Conservation (phyloP, 2,888 invertebrate species). For the Geophilus truncorum region DNA sequence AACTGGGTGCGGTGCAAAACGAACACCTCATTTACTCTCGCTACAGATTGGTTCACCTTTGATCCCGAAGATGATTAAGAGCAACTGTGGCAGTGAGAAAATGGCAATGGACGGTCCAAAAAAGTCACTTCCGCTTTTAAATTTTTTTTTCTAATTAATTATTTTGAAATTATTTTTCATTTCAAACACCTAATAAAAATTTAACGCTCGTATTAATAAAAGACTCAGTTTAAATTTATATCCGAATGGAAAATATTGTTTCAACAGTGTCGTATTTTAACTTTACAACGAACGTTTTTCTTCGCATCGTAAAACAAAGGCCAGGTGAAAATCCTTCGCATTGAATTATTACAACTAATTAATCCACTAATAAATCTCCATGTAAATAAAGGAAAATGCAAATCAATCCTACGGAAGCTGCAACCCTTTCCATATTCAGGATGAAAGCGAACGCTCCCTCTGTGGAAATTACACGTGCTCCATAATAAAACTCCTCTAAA, state of each 20-base stretch:
- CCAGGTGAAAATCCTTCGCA: not conserved
- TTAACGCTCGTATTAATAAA: not conserved
- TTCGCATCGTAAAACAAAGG: slow-evolving; percentile 21
- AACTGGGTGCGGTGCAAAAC: slow-evolving; percentile 17
- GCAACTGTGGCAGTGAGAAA: slow-evolving; percentile 25
- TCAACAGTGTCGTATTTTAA: not conserved
- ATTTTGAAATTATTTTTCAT: not conserved
- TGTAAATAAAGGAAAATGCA: slow-evolving; percentile 19
- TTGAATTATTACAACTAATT: slow-evolving; percentile 18
- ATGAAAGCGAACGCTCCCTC: not conserved
- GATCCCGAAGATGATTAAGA: not conserved
- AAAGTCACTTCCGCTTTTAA: not conserved
- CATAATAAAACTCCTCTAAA: slow-evolving; percentile 15
- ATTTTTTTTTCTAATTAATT: not conserved
- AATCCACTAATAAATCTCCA: slow-evolving; percentile 21
- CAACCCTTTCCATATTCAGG: slow-evolving; percentile 15
- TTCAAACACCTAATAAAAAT: not conserved
- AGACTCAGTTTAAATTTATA: slow-evolving; percentile 6
- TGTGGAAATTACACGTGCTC: not conserved
- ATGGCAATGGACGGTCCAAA: not conserved
- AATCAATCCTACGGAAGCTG: slow-evolving; percentile 2
- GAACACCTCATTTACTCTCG: slow-evolving; percentile 21
- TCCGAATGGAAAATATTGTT: not conserved
- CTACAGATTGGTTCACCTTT: slow-evolving; percentile 25
- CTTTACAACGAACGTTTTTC: not conserved